Conservation (phyloP, 2,797 vertebrate genomes). For the Muscicapa comitata region DNA sequence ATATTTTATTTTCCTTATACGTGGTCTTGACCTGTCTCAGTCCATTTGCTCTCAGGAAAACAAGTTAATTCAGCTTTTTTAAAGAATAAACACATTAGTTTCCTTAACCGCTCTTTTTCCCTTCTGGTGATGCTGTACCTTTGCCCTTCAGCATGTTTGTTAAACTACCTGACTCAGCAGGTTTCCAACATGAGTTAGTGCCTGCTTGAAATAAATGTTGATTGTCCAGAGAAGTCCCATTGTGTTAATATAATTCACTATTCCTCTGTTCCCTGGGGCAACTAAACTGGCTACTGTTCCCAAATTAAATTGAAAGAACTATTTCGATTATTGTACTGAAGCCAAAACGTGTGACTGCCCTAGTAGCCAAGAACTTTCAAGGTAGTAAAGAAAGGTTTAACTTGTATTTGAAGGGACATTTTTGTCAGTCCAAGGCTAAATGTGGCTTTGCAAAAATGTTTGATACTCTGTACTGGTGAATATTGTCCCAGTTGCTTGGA, state of each 20-base stretch:
- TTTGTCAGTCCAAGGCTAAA: background rate
- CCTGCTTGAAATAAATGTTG: constrained; percentile 44
- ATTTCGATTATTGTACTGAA: constrained; percentile 12
- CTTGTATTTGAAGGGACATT: background rate
- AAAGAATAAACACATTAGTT: constrained; percentile 14
- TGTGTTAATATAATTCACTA: constrained; percentile 46
- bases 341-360: background rate
- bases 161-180: constrained; percentile 49
- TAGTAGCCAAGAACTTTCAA: background rate
- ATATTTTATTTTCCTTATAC: background rate
- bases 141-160: constrained; percentile 44
- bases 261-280: constrained; percentile 45
- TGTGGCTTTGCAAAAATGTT: background rate
- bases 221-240: constrained; percentile 46
- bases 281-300: constrained; percentile 26
- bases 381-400: background rate
- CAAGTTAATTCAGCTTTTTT: constrained; percentile 25
- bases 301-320: constrained; percentile 35
- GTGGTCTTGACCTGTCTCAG: background rate
- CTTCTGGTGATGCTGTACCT: constrained; percentile 30
- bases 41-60: constrained; percentile 7
- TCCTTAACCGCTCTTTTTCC: background rate
- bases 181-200: constrained; percentile 47
- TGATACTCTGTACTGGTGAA: background rate
- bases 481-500: background rate